Base-by-base conservation (phyloP, 2,888 invertebrate species). In the Agrotis exclamationis region DNA sequence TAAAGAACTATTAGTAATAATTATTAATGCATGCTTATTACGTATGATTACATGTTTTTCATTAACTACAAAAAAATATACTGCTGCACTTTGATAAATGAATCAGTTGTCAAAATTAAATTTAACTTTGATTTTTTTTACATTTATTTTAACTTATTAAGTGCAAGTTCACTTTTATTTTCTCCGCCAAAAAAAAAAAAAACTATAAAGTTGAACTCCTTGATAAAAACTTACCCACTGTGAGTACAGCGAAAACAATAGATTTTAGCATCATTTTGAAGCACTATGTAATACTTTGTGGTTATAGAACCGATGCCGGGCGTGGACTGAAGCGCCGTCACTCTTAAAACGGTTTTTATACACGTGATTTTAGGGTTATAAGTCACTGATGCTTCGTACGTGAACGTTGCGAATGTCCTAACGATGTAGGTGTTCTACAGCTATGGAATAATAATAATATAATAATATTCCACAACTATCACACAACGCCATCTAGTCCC, bases 211-310 rank as follows among this genome's bases (percentile, higher is more conserved):
- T 14, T 16, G 0, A 54, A 44, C 18, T 18, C 2, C 11, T 33
- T 39, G 7, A 24, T 5, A 22, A n/a, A 4, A 28, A 88, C 94
- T 92, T 83, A 94, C 94, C 93, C 58, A 89, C 88, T 2, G 89
- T 88, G 76, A 93, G 80, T 33, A 88, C 76, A 68, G 88, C 85
- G 33, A 93, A 80, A 48, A 93, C 71, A 66, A 90, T 63, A 28
- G 87, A 77, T 90, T 92, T 94, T 86, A 90, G 90, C 85, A 94
- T 84, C 92, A 93, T 94, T 63, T 80, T 89, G 75, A 64, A 39
- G 74, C 76, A 78, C 82, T 74, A 50, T 72, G 39, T 76, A 66
- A 63, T 68, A 67, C 66, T 76, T 73, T 69, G 79, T 85, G 70
- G 70, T 64, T 44, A 65, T 70, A 68, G 68, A 45, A 74, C 78